Base-by-base conservation (phyloP, 2,113 vertebrate species). In the Pampusana beccarii region DNA sequence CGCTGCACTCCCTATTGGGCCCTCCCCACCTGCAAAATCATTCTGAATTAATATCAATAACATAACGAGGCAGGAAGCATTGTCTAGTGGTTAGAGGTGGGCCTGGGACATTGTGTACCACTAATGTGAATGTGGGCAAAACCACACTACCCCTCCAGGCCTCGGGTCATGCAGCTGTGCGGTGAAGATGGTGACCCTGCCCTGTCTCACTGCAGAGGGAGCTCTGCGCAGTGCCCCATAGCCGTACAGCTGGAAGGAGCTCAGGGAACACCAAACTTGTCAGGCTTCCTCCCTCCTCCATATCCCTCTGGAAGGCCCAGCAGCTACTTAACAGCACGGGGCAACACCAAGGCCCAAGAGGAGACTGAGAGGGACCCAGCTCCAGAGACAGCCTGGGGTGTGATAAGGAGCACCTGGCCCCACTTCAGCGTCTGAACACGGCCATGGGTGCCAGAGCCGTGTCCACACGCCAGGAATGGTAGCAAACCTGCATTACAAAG, bases 31-130 rank as follows among this genome's bases (percentile, higher is more conserved):
- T 92, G 87, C 71, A 74, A 81, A 82, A 87, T 65, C 66, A 61
- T 62, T 88, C 90, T 95, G 73, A 93, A 90, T 95, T 82, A 90
- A 79, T 85, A 75, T 75, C 93, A 94, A 90, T 71, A 94, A 87
- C 82, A 78, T 74, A 71, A 64, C 4, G 50, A 91, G 54, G 91
- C 89, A 95, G 95, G 88, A 94, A 97, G 72, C 75, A 92, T 96
- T 87, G 91, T 95, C 95, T 94, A 62, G 71, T 95, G 92, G 91
- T 96, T 97, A 94, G 88, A 72, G 42, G 58, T 73, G 88, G 38
- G 36, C 29, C 86, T 75, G 34, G 64, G 58, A 92, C 13, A 48
- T 56, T 31, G 17, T 42, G 80, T 84, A 60, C 80, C 71, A 54
- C 56, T 64, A 67, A 65, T 3, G 31, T 74, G 87, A 90, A 67